Base-by-base conservation (phyloP, 2,113 vertebrate genomes). In the Nycticryphes semicollaris region DNA sequence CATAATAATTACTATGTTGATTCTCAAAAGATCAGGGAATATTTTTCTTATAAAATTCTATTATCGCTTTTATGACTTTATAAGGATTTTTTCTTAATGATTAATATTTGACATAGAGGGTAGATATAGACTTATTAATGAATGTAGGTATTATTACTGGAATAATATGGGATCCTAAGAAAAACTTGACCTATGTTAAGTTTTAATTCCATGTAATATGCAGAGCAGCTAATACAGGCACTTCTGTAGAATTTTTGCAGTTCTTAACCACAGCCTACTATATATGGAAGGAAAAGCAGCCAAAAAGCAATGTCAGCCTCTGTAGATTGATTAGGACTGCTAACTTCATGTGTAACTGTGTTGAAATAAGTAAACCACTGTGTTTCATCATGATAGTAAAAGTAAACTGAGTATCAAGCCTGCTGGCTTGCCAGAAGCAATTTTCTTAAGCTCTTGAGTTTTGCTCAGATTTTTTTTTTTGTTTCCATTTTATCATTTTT, bases 231-330 rank as follows among this genome's bases (percentile, higher is more conserved):
- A 94, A 94, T 33, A 76, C 10, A 93, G 51, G 10, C 74, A 91
- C 25, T 41, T 81, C 27, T 73, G 37, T 79, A 74, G 63, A 73
- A 54, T 89, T 86, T 79, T 59, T 97, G 84, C 74, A 89, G 50
- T 96, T 97, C 95, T 97, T 97, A 96, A 95, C 88, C 93, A 93
- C 83, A 97, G 93, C 79, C 93, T 96, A 94, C 93, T 96, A 92
- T 77, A 89, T 74, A 95, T 48, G 88, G 74, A 96, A 96, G 59
- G 47, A 93, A 94, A 94, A 90, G 88, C 84, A 93, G 90, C 90
- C 56, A 91, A 80, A 95, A 97, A 94, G 28, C 50, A 90, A 50
- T 59, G 67, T 75, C 78, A 97, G 59, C 63, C 80, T 70, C 60
- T 79, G 60, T 45, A 68, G 59, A 87, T 92, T 91, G 84, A 92